phyloP scores from a whole-genome alignment of 1,140 invertebrate species.

The Papilio aristodemus region DNA sequence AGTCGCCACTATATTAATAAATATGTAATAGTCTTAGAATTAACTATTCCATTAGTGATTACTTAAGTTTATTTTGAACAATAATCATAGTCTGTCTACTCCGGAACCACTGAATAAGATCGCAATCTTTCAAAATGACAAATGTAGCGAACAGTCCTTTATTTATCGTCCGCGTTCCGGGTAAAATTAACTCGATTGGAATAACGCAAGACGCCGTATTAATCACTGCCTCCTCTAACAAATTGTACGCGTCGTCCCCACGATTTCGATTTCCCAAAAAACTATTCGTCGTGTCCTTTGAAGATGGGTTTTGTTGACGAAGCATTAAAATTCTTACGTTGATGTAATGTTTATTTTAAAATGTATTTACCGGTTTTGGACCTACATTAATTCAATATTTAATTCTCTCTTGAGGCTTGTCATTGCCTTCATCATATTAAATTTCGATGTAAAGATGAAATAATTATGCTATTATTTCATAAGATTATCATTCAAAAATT shows the following conservation, averaged over 20 bases:
- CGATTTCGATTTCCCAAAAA: slow-evolving; percentile 48
- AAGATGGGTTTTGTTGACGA: slow-evolving; percentile 32
- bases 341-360: neutral
- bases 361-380: neutral
- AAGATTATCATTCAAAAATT: no score
- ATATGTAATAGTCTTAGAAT: neutral
- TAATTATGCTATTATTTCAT: no score
- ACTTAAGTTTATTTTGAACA: slow-evolving; percentile 29
- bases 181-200: slow-evolving; percentile 73
- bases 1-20: neutral
- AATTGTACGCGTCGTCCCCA: slow-evolving; percentile 57
- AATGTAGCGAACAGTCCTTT: slow-evolving; percentile 51
- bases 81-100: slow-evolving; percentile 30
- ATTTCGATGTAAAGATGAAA: no score
- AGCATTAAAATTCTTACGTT: slow-evolving; percentile 30
- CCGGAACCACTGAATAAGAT: slow-evolving; percentile 68
- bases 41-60: slow-evolving; percentile 24
- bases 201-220: slow-evolving; percentile 68
- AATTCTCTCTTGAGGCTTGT: no score
- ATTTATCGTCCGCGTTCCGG: slow-evolving; percentile 59
- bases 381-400: no score
- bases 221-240: slow-evolving; percentile 68
- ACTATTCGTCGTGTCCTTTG: slow-evolving; percentile 33
- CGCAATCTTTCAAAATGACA: slow-evolving; percentile 71
- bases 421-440: no score